Percentiles rank a stretch among this genome's conserved stretches.
Evolutionary conservation across 2,888 invertebrate species (phyloP).

Genomic region (Drosophila nr. perissopoda): DNA sequence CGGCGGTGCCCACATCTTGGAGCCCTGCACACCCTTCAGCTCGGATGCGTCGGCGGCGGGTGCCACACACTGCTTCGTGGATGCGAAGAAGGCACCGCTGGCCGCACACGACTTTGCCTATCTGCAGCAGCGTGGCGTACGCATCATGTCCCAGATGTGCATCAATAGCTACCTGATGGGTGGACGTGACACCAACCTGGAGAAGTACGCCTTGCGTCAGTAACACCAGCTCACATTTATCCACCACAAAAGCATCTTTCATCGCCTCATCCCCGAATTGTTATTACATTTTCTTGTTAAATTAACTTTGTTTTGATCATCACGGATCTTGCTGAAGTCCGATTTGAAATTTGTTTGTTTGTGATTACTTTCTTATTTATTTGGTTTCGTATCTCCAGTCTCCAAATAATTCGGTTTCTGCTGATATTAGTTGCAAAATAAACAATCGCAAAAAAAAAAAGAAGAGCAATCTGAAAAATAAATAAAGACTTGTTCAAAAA

Average conservation of each 20-base stretch:
- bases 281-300: slow-evolving; percentile 18
- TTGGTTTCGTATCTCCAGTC: background rate
- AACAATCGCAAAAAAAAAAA: background rate
- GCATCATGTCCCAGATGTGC: slow-evolving; percentile 82
- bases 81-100: slow-evolving; percentile 79
- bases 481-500: background rate
- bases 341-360: slow-evolving; percentile 23
- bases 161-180: slow-evolving; percentile 83
- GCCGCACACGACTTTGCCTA: slow-evolving; percentile 67
- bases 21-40: slow-evolving; percentile 82
- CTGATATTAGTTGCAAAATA: background rate
- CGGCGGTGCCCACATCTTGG: slow-evolving; percentile 90
- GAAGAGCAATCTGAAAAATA: background rate
- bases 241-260: background rate
- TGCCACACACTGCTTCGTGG: slow-evolving; percentile 84
- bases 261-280: background rate
- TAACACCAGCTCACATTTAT: slow-evolving; percentile 1
- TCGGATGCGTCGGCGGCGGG: slow-evolving; percentile 43
- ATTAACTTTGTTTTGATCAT: slow-evolving; percentile 5
- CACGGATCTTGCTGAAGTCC: slow-evolving; percentile 16
- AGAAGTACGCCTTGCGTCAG: slow-evolving; percentile 64
- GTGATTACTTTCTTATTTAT: slow-evolving; percentile 3
- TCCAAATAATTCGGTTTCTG: background rate
- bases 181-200: slow-evolving; percentile 79
- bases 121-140: slow-evolving; percentile 70